Base-by-base conservation (phyloP, 2,888 invertebrate genomes). In the Cataglyphis altisquamis region DNA sequence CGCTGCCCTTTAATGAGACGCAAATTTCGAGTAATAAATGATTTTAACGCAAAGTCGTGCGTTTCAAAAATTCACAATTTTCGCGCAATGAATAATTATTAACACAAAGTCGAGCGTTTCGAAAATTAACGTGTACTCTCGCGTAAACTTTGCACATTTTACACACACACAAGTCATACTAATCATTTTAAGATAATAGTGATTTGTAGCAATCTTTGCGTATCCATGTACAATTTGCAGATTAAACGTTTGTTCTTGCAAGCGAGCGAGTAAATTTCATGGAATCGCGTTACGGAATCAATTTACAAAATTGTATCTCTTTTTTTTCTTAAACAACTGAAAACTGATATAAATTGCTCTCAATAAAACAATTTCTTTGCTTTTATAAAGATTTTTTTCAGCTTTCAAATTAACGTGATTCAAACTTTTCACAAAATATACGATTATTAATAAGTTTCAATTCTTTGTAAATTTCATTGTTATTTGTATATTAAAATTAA, bases 1-100 rank as follows among this genome's bases (percentile, higher is more conserved):
- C 48, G 45, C 57, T 84, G 70, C 48, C 77, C 18, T 32, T 29
- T 25, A 66, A 67, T 78, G 55, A 73, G n/a, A 32, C 55, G 60
- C 66, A 81, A 87, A 87, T 86, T 87, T 63, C 81, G 39, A 29
- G 12, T 48, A 75, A 81, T 73, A 81, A 84, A 83, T 9, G 70
- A 25, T 39, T 25, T 39, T n/a, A 29, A 41, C 29, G 77, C 57
- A 67, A 72, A 73, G 60, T 80, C 74, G 57, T 21, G 66, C 62
- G 9, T 67, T 48, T 29, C 45, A 29, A 8, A 67, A 18, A 67
- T 67, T 67, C 5, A 4, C 29, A 52, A 18, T n/a, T 8, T 87
- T 63, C 62, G 45, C 57, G 9, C 45, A 75, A 81, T 80, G 77
- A 87, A 87, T 15, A 72, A n/a, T 41, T 36, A 25, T 10, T 10